Evolutionary conservation across 2,888 invertebrate species (phyloP).

Genomic region (Andrena dorsata): DNA sequence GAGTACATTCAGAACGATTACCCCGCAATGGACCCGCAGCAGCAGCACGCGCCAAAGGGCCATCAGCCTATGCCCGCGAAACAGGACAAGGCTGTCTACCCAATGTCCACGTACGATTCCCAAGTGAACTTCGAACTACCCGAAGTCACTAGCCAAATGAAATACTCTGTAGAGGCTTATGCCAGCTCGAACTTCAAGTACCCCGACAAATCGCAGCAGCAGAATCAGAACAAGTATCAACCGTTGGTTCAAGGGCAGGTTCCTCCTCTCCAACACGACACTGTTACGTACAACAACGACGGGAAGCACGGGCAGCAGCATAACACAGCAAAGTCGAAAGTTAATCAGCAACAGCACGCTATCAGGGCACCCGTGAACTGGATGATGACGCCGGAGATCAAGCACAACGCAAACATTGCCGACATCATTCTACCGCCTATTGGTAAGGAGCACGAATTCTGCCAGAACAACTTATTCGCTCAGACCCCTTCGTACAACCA

Average conservation of each 20-base stretch:
- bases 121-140: conserved; percentile 78
- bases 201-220: conserved; percentile 76
- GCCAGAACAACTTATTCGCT: conserved; percentile 83
- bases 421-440: conserved; percentile 86
- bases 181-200: conserved; percentile 80
- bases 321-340: conserved; percentile 70
- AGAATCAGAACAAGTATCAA: conserved; percentile 80
- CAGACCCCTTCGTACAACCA: conserved; percentile 82
- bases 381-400: conserved; percentile 88
- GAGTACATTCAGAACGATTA: conserved; percentile 81
- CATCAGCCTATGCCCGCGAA: conserved; percentile 74
- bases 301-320: conserved; percentile 72
- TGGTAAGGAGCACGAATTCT: conserved; percentile 84
- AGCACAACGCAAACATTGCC: conserved; percentile 82
- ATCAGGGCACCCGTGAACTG: conserved; percentile 87
- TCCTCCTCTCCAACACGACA: conserved; percentile 75
- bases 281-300: conserved; percentile 63
- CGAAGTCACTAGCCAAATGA: conserved; percentile 74
- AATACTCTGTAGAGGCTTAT: conserved; percentile 80
- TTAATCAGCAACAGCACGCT: conserved; percentile 81
- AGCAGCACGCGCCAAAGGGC: conserved; percentile 71
- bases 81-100: conserved; percentile 79
- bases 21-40: conserved; percentile 73
- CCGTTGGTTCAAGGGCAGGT: conserved; percentile 75
- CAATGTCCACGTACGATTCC: conserved; percentile 78